Conservation (phyloP, 2,888 invertebrate species). For the Tachina lurida region DNA sequence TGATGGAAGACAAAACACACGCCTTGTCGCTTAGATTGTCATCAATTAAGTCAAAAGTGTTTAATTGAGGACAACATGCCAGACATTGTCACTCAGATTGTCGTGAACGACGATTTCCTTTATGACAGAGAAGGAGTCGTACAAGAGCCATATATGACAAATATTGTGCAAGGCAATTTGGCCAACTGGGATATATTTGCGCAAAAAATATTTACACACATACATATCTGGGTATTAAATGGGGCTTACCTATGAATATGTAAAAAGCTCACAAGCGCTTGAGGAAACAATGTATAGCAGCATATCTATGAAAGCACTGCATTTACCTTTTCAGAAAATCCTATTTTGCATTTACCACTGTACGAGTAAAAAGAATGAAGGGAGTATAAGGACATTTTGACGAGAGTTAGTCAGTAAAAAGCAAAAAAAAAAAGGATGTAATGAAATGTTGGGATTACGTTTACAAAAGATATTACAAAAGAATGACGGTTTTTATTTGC, state of each 20-base stretch:
- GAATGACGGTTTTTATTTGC: slow-evolving; percentile 5
- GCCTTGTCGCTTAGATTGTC: too few species aligned
- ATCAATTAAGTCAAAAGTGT: too few species aligned
- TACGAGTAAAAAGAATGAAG: neutral
- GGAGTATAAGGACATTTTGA: slow-evolving; percentile 46
- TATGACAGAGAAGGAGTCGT: too few species aligned
- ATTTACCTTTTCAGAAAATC: slow-evolving; percentile 26
- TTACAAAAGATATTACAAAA: neutral
- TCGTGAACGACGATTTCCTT: too few species aligned
- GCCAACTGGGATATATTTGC: slow-evolving; percentile 1
- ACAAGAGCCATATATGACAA: too few species aligned
- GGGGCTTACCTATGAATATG: slow-evolving; percentile 24
- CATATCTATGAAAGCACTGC: neutral
- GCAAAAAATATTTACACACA: neutral
- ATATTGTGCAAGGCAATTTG: too few species aligned
- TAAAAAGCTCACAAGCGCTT: slow-evolving; percentile 21
- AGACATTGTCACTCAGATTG: too few species aligned
- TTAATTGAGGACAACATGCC: too few species aligned
- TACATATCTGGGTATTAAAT: neutral
- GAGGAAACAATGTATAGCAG: neutral
- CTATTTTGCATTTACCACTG: slow-evolving; percentile 42
- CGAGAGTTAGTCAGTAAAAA: slow-evolving; percentile 27
- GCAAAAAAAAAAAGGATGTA: neutral
- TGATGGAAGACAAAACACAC: too few species aligned
- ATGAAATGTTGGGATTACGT: neutral